Evolutionary conservation across 2,113 vertebrate species (phyloP).

Genomic region (Nasalis larvatus): DNA sequence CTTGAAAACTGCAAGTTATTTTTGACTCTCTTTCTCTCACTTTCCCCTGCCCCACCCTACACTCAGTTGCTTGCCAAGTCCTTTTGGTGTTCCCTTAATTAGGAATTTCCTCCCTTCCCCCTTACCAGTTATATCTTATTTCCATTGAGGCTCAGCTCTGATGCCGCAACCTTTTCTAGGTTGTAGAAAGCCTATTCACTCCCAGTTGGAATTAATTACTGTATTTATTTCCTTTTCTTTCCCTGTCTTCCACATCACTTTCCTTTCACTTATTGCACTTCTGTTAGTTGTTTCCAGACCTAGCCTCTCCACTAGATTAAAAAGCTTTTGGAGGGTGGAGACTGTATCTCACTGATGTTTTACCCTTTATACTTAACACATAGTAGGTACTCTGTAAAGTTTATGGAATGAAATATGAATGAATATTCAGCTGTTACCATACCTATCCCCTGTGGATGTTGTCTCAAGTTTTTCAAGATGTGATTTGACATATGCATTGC

Average conservation of each 20-base stretch:
- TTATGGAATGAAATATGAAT: constrained; percentile 32
- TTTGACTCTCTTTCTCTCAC: background rate
- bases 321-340: constrained; percentile 5
- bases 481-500: background rate
- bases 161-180: background rate
- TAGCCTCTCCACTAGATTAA: background rate
- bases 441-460: background rate
- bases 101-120: constrained; percentile 37
- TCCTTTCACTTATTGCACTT: background rate
- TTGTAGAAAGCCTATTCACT: background rate
- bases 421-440: background rate
- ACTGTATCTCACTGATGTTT: background rate
- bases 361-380: background rate
- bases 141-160: background rate
- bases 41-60: background rate
- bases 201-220: background rate
- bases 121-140: constrained; percentile 44
- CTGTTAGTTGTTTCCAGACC: constrained; percentile 9
- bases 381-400: background rate
- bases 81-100: constrained; percentile 28
- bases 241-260: background rate
- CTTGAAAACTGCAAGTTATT: constrained; percentile 45
- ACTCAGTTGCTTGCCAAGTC: constrained; percentile 34
- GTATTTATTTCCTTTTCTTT: background rate
- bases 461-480: constrained; percentile 21